phyloP scores from a whole-genome alignment of 2,797 vertebrate species.

The Manis javanica region DNA sequence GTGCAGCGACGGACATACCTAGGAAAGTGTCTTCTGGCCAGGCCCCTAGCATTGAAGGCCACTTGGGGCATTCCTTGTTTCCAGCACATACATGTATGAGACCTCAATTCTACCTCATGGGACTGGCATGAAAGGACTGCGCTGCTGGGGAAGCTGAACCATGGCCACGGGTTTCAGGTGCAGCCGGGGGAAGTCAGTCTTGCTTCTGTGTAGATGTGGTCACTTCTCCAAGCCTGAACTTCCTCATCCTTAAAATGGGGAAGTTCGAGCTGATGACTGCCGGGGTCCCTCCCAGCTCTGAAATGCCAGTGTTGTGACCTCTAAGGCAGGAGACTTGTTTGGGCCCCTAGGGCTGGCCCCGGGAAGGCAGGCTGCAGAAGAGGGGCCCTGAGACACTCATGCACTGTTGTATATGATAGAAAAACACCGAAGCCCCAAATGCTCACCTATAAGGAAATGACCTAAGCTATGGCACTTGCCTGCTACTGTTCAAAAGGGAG shows the following conservation, averaged over 20 bases:
- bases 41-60: no score
- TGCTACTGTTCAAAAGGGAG: background rate
- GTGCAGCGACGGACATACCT: rapidly evolving
- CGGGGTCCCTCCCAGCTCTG: background rate
- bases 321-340: background rate
- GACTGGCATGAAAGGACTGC: background rate
- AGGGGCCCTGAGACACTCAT: no score
- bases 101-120: rapidly evolving
- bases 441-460: background rate
- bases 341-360: background rate
- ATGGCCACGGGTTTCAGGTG: rapidly evolving
- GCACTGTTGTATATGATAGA: rapidly evolving
- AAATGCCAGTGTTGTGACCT: background rate
- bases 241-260: background rate
- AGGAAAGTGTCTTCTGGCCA: background rate
- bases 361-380: background rate
- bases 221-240: no score
- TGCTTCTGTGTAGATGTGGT: rapidly evolving
- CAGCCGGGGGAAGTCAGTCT: background rate
- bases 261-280: background rate
- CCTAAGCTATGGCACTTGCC: rapidly evolving
- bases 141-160: background rate
- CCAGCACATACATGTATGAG: no score
- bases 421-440: background rate
- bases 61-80: rapidly evolving